Conservation (phyloP, 2,113 vertebrate genomes). For the Gallinago paraguaiae region DNA sequence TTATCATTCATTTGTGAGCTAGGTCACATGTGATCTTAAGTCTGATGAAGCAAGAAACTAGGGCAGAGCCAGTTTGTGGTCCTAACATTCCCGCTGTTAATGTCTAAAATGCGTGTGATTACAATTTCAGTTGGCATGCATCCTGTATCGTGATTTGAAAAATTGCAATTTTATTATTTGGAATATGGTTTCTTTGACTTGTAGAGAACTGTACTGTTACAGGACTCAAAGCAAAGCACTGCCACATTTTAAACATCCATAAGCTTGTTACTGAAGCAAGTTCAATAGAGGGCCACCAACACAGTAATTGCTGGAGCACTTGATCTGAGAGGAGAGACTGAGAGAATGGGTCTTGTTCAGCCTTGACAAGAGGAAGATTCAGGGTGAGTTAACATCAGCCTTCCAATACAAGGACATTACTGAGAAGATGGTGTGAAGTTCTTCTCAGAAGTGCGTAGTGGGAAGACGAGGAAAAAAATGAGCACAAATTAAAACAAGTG, state of each 20-base stretch:
- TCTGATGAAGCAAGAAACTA: background rate
- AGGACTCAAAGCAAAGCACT: background rate
- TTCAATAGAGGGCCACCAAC: background rate
- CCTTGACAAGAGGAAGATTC: background rate
- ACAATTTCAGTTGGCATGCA: background rate
- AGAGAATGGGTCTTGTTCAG: background rate
- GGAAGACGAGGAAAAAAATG: background rate
- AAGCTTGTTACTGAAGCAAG: background rate
- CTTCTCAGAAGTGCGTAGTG: background rate
- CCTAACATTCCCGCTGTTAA: background rate
- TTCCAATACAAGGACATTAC: background rate
- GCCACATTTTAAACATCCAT: background rate
- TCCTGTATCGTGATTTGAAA: background rate
- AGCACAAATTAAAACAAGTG: background rate
- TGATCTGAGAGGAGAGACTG: background rate
- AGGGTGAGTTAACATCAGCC: background rate
- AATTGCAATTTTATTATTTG: background rate
- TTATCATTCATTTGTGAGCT: background rate
- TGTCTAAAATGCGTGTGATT: background rate
- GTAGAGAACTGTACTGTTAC: background rate
- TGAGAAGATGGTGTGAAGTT: background rate
- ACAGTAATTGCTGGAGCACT: background rate
- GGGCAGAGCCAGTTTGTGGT: background rate
- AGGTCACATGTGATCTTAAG: background rate
- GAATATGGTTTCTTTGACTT: background rate